phyloP scores from a whole-genome alignment of 2,113 vertebrate species.

The Petrocephalus microphthalmus region DNA sequence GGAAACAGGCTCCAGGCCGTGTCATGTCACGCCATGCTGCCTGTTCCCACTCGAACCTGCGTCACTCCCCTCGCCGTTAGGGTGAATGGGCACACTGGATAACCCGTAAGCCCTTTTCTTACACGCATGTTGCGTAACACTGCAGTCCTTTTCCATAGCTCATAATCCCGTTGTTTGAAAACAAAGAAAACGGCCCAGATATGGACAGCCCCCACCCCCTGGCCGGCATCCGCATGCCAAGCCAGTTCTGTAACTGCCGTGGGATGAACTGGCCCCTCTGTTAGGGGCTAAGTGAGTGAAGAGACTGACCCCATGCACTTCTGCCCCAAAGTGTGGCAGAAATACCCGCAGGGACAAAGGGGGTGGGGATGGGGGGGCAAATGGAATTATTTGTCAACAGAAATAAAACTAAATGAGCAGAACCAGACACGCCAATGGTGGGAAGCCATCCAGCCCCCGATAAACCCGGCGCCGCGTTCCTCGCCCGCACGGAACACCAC shows the following conservation, averaged over 20 bases:
- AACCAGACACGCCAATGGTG: constrained; percentile 32
- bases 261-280: constrained; percentile 19
- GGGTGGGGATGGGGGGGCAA: constrained; percentile 37
- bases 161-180: neutral
- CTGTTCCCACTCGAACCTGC: neutral
- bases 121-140: neutral
- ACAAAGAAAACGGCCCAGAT: neutral
- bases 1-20: neutral
- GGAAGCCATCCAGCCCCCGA: constrained; percentile 21
- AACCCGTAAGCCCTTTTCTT: neutral
- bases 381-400: constrained; percentile 49
- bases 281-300: constrained; percentile 9
- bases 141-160: neutral
- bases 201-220: neutral
- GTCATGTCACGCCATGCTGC: neutral
- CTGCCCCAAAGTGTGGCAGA: neutral
- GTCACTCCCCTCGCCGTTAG: neutral
- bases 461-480: constrained; percentile 3
- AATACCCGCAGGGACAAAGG: constrained; percentile 46
- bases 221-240: neutral
- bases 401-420: constrained; percentile 41
- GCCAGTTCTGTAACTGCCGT: neutral
- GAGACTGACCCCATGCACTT: neutral
- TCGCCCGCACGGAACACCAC: neutral
- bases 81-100: neutral